Percentiles rank a stretch among this genome's conserved stretches.
Evolutionary conservation across 2,113 vertebrate species (phyloP).

Genomic region (Cygnus atratus): DNA sequence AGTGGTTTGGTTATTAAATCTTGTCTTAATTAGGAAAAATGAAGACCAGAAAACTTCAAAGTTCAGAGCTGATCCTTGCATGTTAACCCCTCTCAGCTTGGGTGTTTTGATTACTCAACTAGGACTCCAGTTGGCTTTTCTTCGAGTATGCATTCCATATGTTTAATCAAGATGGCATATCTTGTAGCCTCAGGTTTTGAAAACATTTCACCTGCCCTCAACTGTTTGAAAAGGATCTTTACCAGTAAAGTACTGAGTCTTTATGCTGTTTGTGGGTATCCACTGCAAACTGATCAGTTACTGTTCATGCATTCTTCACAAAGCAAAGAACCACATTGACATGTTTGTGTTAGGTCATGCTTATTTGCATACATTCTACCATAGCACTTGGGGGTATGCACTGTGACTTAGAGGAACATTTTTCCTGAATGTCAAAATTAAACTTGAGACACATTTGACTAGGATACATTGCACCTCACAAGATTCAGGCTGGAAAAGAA

Average conservation of each 20-base stretch:
- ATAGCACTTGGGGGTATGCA: not conserved
- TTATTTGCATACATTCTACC: not conserved
- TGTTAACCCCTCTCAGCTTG: conserved; percentile 82
- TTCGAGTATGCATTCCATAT: conserved; percentile 81
- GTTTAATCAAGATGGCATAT: conserved; percentile 78
- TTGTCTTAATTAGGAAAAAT: conserved; percentile 83
- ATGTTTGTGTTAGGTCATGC: not conserved
- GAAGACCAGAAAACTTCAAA: conserved; percentile 84
- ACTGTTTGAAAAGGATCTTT: conserved; percentile 62
- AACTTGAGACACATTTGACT: not conserved
- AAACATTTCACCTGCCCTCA: conserved; percentile 76
- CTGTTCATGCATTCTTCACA: conserved; percentile 1
- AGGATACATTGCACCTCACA: not conserved
- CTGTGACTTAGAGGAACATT: not conserved
- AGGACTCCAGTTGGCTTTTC: conserved; percentile 74
- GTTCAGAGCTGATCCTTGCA: conserved; percentile 76
- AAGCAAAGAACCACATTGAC: not conserved
- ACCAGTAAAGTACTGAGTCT: conserved; percentile 42
- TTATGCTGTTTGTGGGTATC: conserved; percentile 5
- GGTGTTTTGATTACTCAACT: conserved; percentile 82
- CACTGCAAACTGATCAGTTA: not conserved
- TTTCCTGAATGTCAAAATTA: not conserved
- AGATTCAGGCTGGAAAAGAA: not conserved
- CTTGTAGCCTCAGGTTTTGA: conserved; percentile 67
- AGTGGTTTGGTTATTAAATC: conserved; percentile 84